These are phyloP conservation scores for Polypedilum vanderplanki DNA, from an alignment of 1,140 invertebrate genomes.

Conservation along the genomic window DNA sequence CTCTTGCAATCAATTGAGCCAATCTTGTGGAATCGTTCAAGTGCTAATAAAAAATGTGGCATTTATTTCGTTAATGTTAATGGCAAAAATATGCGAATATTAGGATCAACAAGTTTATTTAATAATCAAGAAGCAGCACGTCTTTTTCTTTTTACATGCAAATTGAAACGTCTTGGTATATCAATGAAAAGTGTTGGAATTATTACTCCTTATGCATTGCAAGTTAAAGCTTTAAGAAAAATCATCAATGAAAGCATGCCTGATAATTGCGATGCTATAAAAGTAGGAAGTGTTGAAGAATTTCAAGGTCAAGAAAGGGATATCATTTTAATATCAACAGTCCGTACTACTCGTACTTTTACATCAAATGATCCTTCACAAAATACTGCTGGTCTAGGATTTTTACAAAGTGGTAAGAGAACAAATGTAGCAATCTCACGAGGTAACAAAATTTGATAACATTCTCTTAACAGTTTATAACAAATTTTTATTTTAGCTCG, in stretches of 20 bases:
- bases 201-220: slow-evolving; percentile 87
- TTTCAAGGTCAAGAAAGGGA: slow-evolving; percentile 90
- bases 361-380: slow-evolving; percentile 45
- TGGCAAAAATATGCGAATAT: slow-evolving; percentile 64
- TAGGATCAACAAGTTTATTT: slow-evolving; percentile 80
- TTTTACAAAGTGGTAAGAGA: slow-evolving; percentile 65
- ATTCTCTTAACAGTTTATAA: neutral
- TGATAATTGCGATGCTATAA: slow-evolving; percentile 52
- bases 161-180: slow-evolving; percentile 47
- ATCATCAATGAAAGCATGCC: slow-evolving; percentile 50
- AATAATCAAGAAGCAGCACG: slow-evolving; percentile 78
- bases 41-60: slow-evolving; percentile 50
- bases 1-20: slow-evolving; percentile 32
- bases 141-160: slow-evolving; percentile 52
- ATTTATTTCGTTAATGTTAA: slow-evolving; percentile 76
- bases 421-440: slow-evolving; percentile 84
- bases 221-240: slow-evolving; percentile 53
- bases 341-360: slow-evolving; percentile 54
- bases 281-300: slow-evolving; percentile 91
- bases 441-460: slow-evolving; percentile 45
- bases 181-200: slow-evolving; percentile 70
- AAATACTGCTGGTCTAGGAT: slow-evolving; percentile 58
- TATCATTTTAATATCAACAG: slow-evolving; percentile 80
- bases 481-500: slow-evolving; percentile 37
- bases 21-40: slow-evolving; percentile 32